Conservation (phyloP, 2,113 vertebrate species). For the Tragelaphus strepsiceros region DNA sequence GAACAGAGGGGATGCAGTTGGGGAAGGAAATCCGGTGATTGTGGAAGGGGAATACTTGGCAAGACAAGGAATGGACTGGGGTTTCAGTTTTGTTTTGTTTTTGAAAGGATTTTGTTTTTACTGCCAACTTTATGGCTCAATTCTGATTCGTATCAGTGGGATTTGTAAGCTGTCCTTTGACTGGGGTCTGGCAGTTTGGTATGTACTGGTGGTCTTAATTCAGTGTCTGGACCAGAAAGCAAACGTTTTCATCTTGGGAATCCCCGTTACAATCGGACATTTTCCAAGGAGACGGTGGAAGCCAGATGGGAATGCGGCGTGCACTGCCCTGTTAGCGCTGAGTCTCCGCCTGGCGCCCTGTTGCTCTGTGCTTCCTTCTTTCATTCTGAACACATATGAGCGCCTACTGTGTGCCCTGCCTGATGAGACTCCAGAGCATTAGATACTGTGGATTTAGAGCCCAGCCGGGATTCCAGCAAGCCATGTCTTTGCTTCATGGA, state of each 20-base stretch:
- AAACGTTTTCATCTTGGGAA: slow-evolving; percentile 37
- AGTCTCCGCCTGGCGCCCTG: neutral
- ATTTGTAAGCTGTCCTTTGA: slow-evolving; percentile 37
- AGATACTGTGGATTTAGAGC: neutral
- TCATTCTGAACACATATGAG: neutral
- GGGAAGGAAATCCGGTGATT: neutral
- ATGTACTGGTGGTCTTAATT: slow-evolving; percentile 46
- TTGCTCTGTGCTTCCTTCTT: neutral
- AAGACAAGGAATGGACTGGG: neutral
- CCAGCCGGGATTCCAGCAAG: neutral
- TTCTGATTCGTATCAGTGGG: neutral
- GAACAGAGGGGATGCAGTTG: neutral
- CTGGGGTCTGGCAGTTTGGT: neutral
- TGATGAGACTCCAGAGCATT: neutral
- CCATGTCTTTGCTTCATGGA: neutral
- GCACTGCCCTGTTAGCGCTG: neutral
- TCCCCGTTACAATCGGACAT: slow-evolving; percentile 41
- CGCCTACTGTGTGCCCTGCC: neutral
- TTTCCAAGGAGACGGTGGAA: slow-evolving; percentile 15
- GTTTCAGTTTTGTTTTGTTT: neutral
- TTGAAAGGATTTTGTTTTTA: neutral
- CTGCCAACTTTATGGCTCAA: neutral
- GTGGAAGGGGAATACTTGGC: neutral
- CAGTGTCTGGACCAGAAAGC: slow-evolving; percentile 44
- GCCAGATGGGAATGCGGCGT: neutral